These are phyloP conservation scores for Vidua macroura DNA, from an alignment of 2,113 vertebrate species.

Conservation along the genomic window DNA sequence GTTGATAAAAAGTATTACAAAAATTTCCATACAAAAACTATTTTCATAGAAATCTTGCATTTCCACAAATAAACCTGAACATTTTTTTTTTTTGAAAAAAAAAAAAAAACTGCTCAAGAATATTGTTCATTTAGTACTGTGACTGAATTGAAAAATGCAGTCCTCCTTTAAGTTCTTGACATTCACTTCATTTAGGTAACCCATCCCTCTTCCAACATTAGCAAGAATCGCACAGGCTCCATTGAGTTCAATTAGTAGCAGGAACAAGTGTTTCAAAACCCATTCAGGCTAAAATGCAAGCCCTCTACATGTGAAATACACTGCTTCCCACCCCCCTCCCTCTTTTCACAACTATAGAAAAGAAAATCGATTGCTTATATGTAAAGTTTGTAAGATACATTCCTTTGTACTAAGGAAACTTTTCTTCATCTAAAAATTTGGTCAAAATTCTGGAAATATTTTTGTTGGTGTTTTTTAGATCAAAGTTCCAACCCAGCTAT, in stretches of 20 bases:
- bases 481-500: conserved; percentile 48
- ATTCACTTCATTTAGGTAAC: conserved; percentile 64
- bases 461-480: background rate
- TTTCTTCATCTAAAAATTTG: conserved; percentile 33
- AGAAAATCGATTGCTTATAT: conserved; percentile 29
- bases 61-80: conserved; percentile 96
- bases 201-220: conserved; percentile 54
- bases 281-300: conserved; percentile 57
- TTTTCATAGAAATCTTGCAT: conserved; percentile 98
- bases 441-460: conserved; percentile 30
- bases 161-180: conserved; percentile 71
- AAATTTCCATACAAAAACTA: conserved; percentile 97
- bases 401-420: conserved; percentile 50
- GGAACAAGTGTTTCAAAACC: conserved; percentile 55
- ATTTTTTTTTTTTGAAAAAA: conserved; percentile 73
- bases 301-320: conserved; percentile 36
- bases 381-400: conserved; percentile 61
- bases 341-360: conserved; percentile 28
- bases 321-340: conserved; percentile 28
- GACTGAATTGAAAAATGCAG: conserved; percentile 81
- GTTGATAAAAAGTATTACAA: conserved; percentile 99
- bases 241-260: conserved; percentile 64
- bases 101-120: conserved; percentile 82
- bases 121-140: conserved; percentile 78
- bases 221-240: conserved; percentile 68